Evolutionary conservation across 2,113 vertebrate genomes (phyloP).

Genomic region (Sinosuthora webbiana): DNA sequence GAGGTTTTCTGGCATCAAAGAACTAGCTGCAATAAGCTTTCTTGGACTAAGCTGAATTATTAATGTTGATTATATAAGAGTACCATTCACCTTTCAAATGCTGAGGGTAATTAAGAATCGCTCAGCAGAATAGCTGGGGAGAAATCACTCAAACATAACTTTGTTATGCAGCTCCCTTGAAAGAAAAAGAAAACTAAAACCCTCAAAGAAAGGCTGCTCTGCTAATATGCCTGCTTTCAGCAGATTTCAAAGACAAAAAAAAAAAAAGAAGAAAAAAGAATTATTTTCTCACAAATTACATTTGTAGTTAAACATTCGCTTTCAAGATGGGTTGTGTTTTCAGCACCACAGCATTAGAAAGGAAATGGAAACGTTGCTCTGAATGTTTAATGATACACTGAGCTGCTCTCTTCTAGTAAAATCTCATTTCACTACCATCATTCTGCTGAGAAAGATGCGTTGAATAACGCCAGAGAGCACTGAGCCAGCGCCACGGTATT

Average conservation of each 20-base stretch:
- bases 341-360: background rate
- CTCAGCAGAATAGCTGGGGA: background rate
- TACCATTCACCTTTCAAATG: constrained; percentile 56
- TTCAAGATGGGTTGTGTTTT: constrained; percentile 32
- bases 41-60: constrained; percentile 33
- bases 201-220: background rate
- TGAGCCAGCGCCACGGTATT: background rate
- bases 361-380: background rate
- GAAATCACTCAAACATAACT: constrained; percentile 2
- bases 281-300: constrained; percentile 15
- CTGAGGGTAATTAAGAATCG: constrained; percentile 29
- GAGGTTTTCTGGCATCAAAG: constrained; percentile 14
- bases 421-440: constrained; percentile 50
- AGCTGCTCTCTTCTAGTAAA: constrained; percentile 50
- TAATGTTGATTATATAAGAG: constrained; percentile 57
- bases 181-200: background rate
- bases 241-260: background rate
- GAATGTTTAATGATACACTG: background rate
- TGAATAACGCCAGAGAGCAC: background rate
- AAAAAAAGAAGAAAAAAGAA: background rate
- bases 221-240: background rate
- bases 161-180: background rate
- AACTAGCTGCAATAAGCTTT: constrained; percentile 17
- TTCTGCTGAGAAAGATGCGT: constrained; percentile 44
- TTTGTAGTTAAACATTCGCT: constrained; percentile 29